Evolutionary conservation across 2,113 vertebrate species (phyloP).

Genomic region (Atlantisia rogersi): DNA sequence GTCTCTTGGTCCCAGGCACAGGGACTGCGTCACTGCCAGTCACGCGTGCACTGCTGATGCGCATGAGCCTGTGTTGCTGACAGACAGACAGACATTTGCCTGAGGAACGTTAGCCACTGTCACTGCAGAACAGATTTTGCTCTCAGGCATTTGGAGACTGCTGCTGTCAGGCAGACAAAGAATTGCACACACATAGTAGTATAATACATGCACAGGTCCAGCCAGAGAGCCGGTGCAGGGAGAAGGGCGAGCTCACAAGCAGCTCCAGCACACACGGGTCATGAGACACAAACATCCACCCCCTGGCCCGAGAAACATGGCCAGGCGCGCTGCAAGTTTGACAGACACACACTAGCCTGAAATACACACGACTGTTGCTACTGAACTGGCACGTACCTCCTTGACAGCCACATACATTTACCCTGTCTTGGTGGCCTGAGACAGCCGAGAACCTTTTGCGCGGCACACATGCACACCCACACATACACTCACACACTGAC

Average conservation of each 20-base stretch:
- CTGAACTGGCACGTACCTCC: not conserved
- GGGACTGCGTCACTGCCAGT: not conserved
- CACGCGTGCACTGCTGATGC: accelerated
- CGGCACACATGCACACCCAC: not conserved
- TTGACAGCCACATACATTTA: not conserved
- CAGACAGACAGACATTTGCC: not conserved
- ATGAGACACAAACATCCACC: not conserved
- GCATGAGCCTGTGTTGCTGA: accelerated
- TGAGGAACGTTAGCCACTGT: accelerated
- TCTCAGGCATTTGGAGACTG: not conserved
- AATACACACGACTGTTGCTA: not conserved
- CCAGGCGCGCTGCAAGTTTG: not conserved
- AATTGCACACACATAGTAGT: accelerated
- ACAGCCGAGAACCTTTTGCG: accelerated
- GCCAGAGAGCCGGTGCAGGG: not conserved
- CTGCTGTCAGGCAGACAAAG: not conserved
- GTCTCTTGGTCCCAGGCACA: too few relatives aligned
- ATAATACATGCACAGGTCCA: accelerated
- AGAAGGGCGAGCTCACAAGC: not conserved
- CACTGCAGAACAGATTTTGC: not conserved
- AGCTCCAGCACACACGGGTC: not conserved
- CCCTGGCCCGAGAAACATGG: not conserved
- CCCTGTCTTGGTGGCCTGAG: not conserved
- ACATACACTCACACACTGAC: not conserved
- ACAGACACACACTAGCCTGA: not conserved